Evolutionary conservation across 2,797 vertebrate species (phyloP).

Genomic region (Vireo griseus): DNA sequence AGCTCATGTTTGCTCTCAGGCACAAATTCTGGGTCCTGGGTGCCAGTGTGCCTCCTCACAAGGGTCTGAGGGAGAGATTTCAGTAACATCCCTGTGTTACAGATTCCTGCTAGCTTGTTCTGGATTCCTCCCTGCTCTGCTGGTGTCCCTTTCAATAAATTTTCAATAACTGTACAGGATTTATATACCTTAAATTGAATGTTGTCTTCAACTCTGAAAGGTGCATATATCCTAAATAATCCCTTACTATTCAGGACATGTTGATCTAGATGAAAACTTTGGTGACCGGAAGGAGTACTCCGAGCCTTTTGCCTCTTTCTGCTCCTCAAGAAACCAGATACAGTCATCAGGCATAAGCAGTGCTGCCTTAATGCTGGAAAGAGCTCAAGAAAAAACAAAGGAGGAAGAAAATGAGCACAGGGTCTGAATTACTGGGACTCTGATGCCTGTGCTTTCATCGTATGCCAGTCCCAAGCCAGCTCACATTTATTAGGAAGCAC

Average conservation of each 20-base stretch:
- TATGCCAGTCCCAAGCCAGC: background rate
- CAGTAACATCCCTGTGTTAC: background rate
- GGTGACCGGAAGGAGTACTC: background rate
- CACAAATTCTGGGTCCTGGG: background rate
- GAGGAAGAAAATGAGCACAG: background rate
- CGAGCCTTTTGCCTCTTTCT: background rate
- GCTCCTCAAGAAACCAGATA: background rate
- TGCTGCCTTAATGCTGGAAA: background rate
- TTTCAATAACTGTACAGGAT: background rate
- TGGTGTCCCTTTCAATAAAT: background rate
- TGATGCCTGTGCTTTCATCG: rapidly evolving
- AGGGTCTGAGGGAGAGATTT: background rate
- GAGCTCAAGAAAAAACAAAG: background rate
- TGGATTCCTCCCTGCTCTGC: background rate
- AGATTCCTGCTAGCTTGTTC: background rate
- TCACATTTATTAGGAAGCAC: background rate
- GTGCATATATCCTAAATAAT: background rate
- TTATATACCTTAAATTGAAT: background rate
- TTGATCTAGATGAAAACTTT: background rate
- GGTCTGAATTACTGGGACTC: rapidly evolving
- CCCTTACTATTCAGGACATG: background rate
- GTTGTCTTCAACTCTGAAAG: background rate
- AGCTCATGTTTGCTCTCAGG: background rate
- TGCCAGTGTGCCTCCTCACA: background rate
- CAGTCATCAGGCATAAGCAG: background rate